phyloP scores from a whole-genome alignment of 1,140 invertebrate species.

The Doryteuthis pealeii region DNA sequence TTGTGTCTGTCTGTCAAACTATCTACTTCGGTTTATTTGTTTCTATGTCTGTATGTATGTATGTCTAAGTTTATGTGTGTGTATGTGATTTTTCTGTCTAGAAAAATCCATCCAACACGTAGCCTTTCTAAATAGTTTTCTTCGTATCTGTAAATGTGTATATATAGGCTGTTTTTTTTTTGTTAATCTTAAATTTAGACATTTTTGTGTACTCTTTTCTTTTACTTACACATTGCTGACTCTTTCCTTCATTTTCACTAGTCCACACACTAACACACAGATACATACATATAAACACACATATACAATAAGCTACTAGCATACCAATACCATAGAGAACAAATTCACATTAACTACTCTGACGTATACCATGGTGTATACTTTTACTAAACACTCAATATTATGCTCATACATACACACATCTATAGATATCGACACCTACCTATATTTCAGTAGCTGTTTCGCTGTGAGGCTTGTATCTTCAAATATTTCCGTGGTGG shows the following conservation, averaged over 20 bases:
- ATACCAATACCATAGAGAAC: not conserved
- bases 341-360: not conserved
- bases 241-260: not conserved
- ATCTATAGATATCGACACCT: too few species aligned
- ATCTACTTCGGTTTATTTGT: too few species aligned
- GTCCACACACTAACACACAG: constrained; percentile 6
- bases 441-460: too few species aligned
- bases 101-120: not conserved
- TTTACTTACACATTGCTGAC: not conserved
- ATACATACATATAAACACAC: not conserved
- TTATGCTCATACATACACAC: not conserved
- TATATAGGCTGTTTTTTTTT: not conserved
- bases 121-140: not conserved
- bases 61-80: not conserved
- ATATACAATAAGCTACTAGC: not conserved
- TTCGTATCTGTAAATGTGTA: not conserved
- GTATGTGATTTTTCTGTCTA: not conserved
- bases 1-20: too few species aligned
- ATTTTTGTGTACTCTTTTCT: not conserved
- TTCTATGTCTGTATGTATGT: not conserved
- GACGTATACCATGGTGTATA: constrained; percentile 15
- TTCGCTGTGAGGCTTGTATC: too few species aligned
- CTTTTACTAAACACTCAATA: not conserved
- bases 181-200: not conserved
- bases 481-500: too few species aligned